phyloP scores from a whole-genome alignment of 1,140 invertebrate species.

The Battus philenor region DNA sequence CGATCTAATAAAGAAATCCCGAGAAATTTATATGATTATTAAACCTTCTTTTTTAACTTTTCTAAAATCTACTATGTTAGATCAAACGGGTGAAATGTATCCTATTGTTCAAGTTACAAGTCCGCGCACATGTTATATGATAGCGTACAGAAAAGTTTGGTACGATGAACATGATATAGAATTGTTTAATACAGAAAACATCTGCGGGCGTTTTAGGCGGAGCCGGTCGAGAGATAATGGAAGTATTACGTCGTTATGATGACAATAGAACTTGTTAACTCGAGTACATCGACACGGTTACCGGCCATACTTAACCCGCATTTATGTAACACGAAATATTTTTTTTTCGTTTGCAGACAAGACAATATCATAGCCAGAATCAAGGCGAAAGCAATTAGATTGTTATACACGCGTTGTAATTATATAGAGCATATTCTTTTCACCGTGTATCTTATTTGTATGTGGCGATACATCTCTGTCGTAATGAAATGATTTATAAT shows the following conservation, averaged over 20 bases:
- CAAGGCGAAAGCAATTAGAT: conserved; percentile 9
- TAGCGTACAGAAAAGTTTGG: too few species aligned
- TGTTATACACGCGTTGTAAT: conserved; percentile 7
- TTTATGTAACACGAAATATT: conserved; percentile 40
- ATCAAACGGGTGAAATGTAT: too few species aligned
- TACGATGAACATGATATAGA: background rate
- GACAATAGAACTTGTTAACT: conserved; percentile 35
- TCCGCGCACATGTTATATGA: too few species aligned
- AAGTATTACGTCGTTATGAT: conserved; percentile 19
- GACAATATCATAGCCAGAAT: conserved; percentile 19
- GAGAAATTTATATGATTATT: too few species aligned
- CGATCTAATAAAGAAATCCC: too few species aligned
- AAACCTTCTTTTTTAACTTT: too few species aligned
- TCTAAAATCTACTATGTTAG: too few species aligned
- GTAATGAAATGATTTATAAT: too few species aligned
- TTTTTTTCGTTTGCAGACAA: conserved; percentile 18
- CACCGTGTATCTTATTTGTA: background rate
- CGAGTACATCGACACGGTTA: conserved; percentile 39
- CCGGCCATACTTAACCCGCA: conserved; percentile 32
- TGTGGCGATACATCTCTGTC: too few species aligned
- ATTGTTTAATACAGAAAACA: conserved; percentile 2
- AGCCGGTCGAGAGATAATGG: conserved; percentile 4
- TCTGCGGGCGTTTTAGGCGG: background rate
- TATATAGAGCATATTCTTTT: conserved; percentile 6
- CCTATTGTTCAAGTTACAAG: too few species aligned